phyloP scores from a whole-genome alignment of 2,797 vertebrate species.

The Smutsia gigantea region DNA sequence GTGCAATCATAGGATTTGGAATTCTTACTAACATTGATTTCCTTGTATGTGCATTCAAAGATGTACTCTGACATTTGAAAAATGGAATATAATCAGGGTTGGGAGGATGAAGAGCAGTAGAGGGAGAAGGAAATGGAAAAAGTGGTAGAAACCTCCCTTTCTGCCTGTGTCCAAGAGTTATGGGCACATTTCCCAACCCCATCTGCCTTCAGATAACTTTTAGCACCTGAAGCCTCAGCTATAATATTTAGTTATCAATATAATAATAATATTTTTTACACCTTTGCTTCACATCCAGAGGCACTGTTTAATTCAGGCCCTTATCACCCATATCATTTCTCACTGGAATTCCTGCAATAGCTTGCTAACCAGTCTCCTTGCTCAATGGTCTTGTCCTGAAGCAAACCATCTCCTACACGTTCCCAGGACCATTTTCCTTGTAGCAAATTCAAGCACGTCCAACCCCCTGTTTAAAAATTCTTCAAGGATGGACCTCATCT shows the following conservation, averaged over 20 bases:
- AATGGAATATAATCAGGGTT: conserved; percentile 68
- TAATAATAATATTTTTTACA: no score
- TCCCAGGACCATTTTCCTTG: conserved; percentile 12
- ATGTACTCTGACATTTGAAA: conserved; percentile 53
- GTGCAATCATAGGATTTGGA: conserved; percentile 17
- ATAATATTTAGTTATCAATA: neutral
- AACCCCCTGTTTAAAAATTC: neutral
- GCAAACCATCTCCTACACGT: neutral
- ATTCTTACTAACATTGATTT: conserved; percentile 66
- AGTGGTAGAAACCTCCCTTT: neutral
- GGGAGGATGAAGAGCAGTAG: neutral
- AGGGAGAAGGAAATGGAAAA: neutral
- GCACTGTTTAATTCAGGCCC: neutral
- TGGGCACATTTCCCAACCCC: neutral
- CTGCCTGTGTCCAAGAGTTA: neutral
- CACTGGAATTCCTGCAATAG: neutral
- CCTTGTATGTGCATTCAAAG: conserved; percentile 56
- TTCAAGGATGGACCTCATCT: neutral
- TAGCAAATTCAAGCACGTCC: neutral
- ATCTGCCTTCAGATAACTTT: neutral
- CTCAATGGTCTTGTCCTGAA: neutral
- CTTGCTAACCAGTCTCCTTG: neutral
- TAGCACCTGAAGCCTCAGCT: neutral
- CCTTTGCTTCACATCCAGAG: neutral
- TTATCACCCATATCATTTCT: neutral